Percentiles rank a stretch among this genome's conserved stretches.
phyloP scores from a whole-genome alignment of 2,113 vertebrate species.

The Scopus umbretta region DNA sequence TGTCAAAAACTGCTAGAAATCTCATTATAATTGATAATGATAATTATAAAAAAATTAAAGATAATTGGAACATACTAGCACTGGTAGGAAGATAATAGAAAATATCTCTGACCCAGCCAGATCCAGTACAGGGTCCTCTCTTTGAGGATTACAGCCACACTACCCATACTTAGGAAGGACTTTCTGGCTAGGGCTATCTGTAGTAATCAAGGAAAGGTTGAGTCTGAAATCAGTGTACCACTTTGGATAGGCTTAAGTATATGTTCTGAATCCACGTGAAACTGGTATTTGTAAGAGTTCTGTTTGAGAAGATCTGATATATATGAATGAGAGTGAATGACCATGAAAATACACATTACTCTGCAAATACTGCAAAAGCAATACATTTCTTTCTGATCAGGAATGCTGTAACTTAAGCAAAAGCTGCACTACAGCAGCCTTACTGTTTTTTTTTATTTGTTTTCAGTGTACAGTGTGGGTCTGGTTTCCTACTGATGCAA shows the following conservation, averaged over 20 bases:
- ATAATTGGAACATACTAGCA: background rate
- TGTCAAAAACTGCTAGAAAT: background rate
- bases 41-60: background rate
- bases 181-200: background rate
- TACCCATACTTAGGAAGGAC: rapidly evolving
- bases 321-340: background rate
- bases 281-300: background rate
- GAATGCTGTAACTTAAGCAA: background rate
- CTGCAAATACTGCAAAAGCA: background rate
- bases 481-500: background rate
- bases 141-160: background rate
- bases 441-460: too few relatives aligned
- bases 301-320: background rate
- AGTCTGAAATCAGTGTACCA: background rate
- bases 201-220: background rate
- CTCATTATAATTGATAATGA: background rate
- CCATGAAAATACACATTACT: background rate
- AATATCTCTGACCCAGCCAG: background rate
- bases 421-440: background rate
- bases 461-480: too few relatives aligned
- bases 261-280: background rate
- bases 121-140: background rate
- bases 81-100: background rate
- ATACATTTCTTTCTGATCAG: background rate
- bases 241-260: background rate